Conservation (phyloP, 2,113 vertebrate species). For the Dicrurus megarhynchus region DNA sequence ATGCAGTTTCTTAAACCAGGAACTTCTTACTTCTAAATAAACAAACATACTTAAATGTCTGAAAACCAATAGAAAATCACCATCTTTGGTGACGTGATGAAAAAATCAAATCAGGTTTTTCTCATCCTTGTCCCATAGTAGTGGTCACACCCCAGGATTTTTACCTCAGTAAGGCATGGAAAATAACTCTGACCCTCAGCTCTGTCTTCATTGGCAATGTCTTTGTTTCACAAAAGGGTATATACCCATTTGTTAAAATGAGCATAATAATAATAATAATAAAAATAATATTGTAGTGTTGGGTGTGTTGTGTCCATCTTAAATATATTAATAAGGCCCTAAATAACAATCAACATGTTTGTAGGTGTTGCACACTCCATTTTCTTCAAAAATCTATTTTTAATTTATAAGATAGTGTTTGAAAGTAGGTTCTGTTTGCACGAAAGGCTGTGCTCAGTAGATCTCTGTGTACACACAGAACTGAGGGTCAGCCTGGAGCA, state of each 20-base stretch:
- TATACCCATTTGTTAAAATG: neutral
- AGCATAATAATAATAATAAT: neutral
- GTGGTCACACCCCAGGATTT: neutral
- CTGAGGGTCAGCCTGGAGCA: conserved; percentile 26
- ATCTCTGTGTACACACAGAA: neutral
- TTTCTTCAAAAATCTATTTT: neutral
- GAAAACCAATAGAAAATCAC: neutral
- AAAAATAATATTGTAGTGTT: no score
- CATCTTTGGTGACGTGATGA: neutral
- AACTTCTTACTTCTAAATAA: neutral
- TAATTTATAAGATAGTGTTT: neutral
- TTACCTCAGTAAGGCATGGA: neutral
- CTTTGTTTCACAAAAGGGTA: neutral
- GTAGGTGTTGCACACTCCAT: neutral
- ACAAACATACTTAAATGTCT: neutral
- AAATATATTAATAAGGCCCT: neutral
- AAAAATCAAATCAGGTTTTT: neutral
- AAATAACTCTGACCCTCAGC: neutral
- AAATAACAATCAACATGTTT: neutral
- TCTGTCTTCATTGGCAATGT: neutral
- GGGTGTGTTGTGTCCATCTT: neutral
- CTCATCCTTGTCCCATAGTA: neutral
- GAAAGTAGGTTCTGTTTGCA: neutral
- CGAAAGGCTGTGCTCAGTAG: neutral
- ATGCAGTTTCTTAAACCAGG: neutral